Base-by-base conservation (phyloP, 2,888 invertebrate species). In the Nomada hirtipes region DNA sequence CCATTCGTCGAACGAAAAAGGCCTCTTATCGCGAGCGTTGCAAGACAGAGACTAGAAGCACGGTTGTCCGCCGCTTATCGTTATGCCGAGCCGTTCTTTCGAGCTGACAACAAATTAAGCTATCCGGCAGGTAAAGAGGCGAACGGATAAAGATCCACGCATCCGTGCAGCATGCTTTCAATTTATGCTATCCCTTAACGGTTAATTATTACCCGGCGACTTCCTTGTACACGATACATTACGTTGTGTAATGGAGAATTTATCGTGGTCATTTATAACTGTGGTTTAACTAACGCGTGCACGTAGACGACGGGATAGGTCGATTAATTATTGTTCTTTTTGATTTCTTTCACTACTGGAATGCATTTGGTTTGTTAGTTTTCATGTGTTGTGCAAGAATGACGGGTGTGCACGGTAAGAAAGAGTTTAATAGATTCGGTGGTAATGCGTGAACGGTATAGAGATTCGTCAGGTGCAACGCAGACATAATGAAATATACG, bases 171-270 rank as follows among this genome's bases (percentile, higher is more conserved):
- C 11, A 26, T 26, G 29, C 11, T 36, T 44, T 71, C 79, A 18
- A 55, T 78, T 71, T 65, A 65, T 42, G 18, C 59, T 68, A 71
- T 79, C 79, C 60, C 79, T 52, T 18, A 50, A 57, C 67, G 67
- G 63, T 80, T 80, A 72, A 80, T 79, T 80, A 80, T 76, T 68
- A 20, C 71, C 26, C 42, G 18, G 18, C 11, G 53, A 42, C 79
- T 80, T 80, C 79, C 79, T 79, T 20, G 61, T 72, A 57, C 67
- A 20, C 13, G 44, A 60, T 74, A 67, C 44, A 50, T 36, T n/a
- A 10, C n/a, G 23, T 79, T 72, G 71, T 26, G 61, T 44, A 79
- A 80, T 23, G 42, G 26, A 15, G 57, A 79, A 61, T 80, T 36
- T 72, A 71, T 79, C 72, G 23, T 7, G 26, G 0, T 20, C n/a